Evolutionary conservation across 2,797 vertebrate species (phyloP).

Genomic region (Limosa lapponica): DNA sequence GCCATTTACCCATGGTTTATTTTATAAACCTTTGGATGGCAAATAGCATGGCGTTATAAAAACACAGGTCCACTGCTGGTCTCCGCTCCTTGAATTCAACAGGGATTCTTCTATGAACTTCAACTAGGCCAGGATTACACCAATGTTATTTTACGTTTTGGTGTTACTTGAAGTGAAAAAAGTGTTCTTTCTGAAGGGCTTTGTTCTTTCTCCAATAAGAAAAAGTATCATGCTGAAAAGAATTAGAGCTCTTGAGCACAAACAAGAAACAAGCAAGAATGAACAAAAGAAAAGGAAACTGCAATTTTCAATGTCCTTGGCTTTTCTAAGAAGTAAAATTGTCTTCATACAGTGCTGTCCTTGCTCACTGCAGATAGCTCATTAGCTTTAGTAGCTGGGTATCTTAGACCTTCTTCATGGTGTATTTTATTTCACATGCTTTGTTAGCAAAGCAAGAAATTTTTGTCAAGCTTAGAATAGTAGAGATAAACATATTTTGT

Average conservation of each 20-base stretch:
- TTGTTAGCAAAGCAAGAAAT: neutral
- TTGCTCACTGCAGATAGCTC: neutral
- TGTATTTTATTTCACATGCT: neutral
- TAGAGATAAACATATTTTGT: neutral
- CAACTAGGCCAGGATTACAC: neutral
- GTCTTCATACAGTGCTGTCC: neutral
- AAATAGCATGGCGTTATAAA: neutral
- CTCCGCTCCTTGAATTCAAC: neutral
- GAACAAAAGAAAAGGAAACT: neutral
- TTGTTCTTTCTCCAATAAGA: neutral
- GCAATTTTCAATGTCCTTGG: neutral
- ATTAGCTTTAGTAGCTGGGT: neutral
- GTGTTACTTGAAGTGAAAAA: neutral
- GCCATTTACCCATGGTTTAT: neutral
- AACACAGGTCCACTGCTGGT: neutral
- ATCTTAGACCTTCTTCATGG: neutral
- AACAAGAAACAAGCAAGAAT: neutral
- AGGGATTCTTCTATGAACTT: neutral
- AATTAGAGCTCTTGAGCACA: neutral
- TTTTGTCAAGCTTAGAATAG: neutral
- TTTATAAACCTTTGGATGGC: neutral
- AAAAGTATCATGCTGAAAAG: neutral
- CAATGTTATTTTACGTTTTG: neutral
- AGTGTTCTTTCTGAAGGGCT: neutral
- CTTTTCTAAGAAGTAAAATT: neutral